Conservation (phyloP, 2,888 invertebrate genomes). For the Ellobium chinense region DNA sequence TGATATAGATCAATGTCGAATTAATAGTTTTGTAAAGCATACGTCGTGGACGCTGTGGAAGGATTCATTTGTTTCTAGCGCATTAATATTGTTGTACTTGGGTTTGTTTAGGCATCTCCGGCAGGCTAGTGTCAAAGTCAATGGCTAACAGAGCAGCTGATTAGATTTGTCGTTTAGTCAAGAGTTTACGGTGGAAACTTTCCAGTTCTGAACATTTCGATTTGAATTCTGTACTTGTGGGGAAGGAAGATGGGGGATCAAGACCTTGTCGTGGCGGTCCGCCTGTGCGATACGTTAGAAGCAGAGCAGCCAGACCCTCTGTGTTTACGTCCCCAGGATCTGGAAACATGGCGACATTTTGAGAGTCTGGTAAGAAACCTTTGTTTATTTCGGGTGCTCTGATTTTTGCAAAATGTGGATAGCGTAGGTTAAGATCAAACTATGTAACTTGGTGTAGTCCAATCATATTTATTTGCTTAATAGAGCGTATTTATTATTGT, state of each 20-base stretch:
- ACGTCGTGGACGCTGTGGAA: background rate
- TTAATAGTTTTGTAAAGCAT: too few relatives aligned
- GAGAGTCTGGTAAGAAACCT: constrained; percentile 34
- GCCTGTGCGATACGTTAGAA: constrained; percentile 42
- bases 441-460: too few relatives aligned
- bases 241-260: constrained; percentile 30
- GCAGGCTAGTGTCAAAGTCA: background rate
- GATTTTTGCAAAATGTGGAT: too few relatives aligned
- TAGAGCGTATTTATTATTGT: too few relatives aligned
- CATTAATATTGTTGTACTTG: constrained; percentile 6
- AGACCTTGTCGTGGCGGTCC: constrained; percentile 45
- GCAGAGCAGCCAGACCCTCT: constrained; percentile 53
- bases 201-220: background rate
- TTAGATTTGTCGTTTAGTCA: background rate
- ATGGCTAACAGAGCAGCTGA: background rate
- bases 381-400: too few relatives aligned
- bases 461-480: too few relatives aligned
- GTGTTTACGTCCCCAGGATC: constrained; percentile 26
- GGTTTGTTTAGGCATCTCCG: constrained; percentile 32
- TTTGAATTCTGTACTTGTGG: background rate
- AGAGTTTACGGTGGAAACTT: background rate
- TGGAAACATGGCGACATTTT: constrained; percentile 42
- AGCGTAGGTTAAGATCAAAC: too few relatives aligned
- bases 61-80: constrained; percentile 4
- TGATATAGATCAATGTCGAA: background rate